Evolutionary conservation across 92 coral and sea anemone genomes (phyloP).

Genomic region (Epizoanthus stellaris): DNA sequence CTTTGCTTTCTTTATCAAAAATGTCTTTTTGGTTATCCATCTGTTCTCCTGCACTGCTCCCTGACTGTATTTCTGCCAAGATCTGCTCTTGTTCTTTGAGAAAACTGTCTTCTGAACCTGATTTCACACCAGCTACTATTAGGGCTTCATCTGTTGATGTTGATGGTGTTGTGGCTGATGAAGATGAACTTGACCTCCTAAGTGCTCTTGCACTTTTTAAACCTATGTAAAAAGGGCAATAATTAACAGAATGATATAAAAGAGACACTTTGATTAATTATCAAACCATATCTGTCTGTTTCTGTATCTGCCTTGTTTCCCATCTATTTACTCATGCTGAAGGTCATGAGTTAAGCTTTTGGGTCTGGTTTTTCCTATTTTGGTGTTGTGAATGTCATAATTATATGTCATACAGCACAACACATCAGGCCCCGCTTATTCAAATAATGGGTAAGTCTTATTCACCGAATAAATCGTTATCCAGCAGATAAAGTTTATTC

Average conservation of each 20-base stretch:
- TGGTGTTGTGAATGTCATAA: too few relatives aligned
- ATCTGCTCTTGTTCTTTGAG: conserved; percentile 10
- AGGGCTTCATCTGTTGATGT: conserved; percentile 35
- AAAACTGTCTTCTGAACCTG: not conserved
- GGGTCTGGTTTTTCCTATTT: too few relatives aligned
- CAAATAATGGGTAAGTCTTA: too few relatives aligned
- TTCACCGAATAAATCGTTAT: too few relatives aligned
- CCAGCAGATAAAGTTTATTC: too few relatives aligned
- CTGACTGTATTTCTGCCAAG: conserved; percentile 29
- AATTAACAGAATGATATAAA: not conserved
- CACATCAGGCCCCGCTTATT: too few relatives aligned
- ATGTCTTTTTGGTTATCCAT: not conserved
- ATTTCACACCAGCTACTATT: conserved; percentile 4
- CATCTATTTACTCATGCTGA: too few relatives aligned
- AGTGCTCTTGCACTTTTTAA: not conserved
- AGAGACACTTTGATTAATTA: not conserved
- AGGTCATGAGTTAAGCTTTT: too few relatives aligned
- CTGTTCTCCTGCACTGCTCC: not conserved
- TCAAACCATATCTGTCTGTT: not conserved
- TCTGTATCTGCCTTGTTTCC: not conserved
- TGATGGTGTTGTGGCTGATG: conserved; percentile 8
- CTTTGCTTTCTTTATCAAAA: conserved; percentile 8
- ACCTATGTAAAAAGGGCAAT: not conserved
- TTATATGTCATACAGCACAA: too few relatives aligned
- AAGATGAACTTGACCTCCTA: conserved; percentile 15